Base-by-base conservation (phyloP, 35 echinoderm and acorn worm species). In the Nesometra sesokonis region DNA sequence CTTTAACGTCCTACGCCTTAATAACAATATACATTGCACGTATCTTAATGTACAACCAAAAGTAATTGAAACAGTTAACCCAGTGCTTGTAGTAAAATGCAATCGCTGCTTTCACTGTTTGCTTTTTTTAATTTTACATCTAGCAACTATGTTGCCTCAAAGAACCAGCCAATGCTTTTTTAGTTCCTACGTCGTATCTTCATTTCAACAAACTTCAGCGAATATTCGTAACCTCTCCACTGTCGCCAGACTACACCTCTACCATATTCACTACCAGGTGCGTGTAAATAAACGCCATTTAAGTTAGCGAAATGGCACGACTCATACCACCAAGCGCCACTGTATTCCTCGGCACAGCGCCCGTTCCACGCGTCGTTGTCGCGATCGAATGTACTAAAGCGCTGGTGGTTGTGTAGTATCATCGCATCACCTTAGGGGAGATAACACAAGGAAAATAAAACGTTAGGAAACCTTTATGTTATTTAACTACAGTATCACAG, bases 191-290 rank as follows among this genome's bases (percentile, higher is more conserved):
- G 81, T 80, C 88, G 77, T 5, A 97, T 90, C 77, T 94, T 97
- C 87, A 97, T 97, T 85, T 94, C 92, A 8, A 86, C 87, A 36
- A 86, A 89, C 36, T 91, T 91, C 38, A 97, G 89, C 3, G 89
- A 93, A 35, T 97, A 91, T 13, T 87, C 86, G 57, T 93, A 90
- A 17, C 92, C 92, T 46, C 85, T 93, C 92, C 92, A 97, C 13
- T 84, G 47, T 19, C 80, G 76, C 95, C 95, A 97, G 76, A 89
- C 84, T 11, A 97, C 85, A 33, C 95, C 92, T 83, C 17, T 83
- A 0, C 3, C 81, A 83, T 83, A 83, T 39, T 35, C 81, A 35
- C 52, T 38, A 27, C 34, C 33, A 0, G 34, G 33, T 17, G 29
- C 57, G 34, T 78, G 0, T 19, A 86, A 34, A 35, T 86, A 86